A percentile compares a stretch with the other conserved stretches of the same genome.
Conservation (phyloP, 92 coral and sea anemone genomes). For the Nematostella vectensis region DNA sequence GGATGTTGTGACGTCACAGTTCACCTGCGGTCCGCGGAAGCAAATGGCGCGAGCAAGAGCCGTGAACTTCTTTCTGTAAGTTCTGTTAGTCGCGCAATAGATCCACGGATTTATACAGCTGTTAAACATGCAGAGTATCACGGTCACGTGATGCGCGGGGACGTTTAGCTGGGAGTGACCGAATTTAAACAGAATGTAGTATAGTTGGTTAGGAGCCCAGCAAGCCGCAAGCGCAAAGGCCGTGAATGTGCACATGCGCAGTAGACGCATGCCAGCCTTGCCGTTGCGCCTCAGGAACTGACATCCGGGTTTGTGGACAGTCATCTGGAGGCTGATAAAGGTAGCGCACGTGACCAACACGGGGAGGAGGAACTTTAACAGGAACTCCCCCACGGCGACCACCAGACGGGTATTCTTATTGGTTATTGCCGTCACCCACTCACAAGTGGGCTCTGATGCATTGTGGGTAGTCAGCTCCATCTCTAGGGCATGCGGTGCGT, state of each 20-base stretch:
- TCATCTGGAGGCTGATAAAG: constrained; percentile 40
- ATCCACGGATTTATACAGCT: constrained; percentile 80
- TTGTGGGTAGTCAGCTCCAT: constrained; percentile 39
- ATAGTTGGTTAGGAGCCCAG: constrained; percentile 85
- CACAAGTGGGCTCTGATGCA: constrained; percentile 27
- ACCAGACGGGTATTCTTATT: constrained; percentile 39
- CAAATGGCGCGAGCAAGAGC: constrained; percentile 10
- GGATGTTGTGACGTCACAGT: constrained; percentile 9
- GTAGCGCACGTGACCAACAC: constrained; percentile 48
- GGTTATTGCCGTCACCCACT: constrained; percentile 59
- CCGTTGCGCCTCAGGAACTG: constrained; percentile 61
- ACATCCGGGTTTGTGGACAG: constrained; percentile 48
- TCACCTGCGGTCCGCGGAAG: constrained; percentile 4
- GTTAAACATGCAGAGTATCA: constrained; percentile 61
- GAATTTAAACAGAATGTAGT: constrained; percentile 62
- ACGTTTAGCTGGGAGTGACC: constrained; percentile 41
- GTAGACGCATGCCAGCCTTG: constrained; percentile 62
- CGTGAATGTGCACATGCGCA: constrained; percentile 81
- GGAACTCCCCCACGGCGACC: constrained; percentile 72
- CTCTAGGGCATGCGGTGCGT: constrained; percentile 82
- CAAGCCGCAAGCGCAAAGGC: constrained; percentile 61
- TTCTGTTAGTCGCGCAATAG: constrained; percentile 62
- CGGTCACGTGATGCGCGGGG: constrained; percentile 60
- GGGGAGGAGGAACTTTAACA: constrained; percentile 63
- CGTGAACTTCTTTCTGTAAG: constrained; percentile 44